phyloP scores from a whole-genome alignment of 2,888 invertebrate genomes.

The Lissonota sp. region DNA sequence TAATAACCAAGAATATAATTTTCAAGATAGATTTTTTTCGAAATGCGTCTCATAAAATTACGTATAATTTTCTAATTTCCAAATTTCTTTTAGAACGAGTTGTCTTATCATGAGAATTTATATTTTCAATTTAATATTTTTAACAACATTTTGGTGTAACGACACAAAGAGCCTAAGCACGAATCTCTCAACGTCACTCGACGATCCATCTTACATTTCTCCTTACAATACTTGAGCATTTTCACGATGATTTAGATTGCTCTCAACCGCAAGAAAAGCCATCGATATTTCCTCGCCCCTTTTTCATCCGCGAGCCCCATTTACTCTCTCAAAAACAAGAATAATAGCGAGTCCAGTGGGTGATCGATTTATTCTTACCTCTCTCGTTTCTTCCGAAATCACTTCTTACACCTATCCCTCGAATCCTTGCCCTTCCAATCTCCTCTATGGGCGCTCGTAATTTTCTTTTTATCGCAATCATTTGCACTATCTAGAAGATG shows the following conservation, averaged over 20 bases:
- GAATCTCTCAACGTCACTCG: slow-evolving; percentile 3
- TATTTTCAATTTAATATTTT: background rate
- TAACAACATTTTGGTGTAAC: background rate
- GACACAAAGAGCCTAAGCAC: background rate
- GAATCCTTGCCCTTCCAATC: background rate
- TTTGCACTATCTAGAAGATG: background rate
- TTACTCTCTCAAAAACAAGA: background rate
- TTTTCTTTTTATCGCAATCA: slow-evolving; percentile 12
- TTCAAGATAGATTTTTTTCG: too few species aligned
- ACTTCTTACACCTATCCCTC: slow-evolving; percentile 9
- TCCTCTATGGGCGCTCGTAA: slow-evolving; percentile 1
- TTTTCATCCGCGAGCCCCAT: background rate
- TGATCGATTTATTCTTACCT: slow-evolving; percentile 15
- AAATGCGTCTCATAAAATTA: too few species aligned
- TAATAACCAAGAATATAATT: too few species aligned
- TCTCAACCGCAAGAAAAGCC: slow-evolving; percentile 4
- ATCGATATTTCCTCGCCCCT: background rate
- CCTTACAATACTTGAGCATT: slow-evolving; percentile 6
- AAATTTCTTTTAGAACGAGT: background rate
- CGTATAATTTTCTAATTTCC: too few species aligned
- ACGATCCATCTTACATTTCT: background rate
- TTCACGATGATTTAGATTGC: slow-evolving; percentile 16
- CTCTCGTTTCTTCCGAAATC: slow-evolving; percentile 17
- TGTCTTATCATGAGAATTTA: background rate
- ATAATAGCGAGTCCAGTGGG: background rate